Evolutionary conservation across 2,113 vertebrate species (phyloP).

Genomic region (Emydocephalus ijimae): DNA sequence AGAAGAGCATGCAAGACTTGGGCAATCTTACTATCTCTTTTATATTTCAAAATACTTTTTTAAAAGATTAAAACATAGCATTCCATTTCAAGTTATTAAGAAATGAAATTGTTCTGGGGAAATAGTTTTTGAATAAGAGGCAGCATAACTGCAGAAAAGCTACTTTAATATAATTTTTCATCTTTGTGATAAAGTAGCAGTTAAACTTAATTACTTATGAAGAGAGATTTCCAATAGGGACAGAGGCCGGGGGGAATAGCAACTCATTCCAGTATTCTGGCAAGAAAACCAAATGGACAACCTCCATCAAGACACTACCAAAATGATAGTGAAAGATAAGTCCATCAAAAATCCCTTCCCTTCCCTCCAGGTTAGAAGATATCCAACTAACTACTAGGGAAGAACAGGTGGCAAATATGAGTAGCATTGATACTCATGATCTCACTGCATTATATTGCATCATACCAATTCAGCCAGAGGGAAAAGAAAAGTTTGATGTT

Average conservation of each 20-base stretch:
- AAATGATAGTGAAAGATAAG: neutral
- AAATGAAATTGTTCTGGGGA: neutral
- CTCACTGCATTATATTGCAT: neutral
- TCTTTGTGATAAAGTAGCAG: neutral
- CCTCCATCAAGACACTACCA: neutral
- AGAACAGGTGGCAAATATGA: neutral
- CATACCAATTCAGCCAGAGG: neutral
- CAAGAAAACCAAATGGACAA: neutral
- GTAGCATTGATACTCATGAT: neutral
- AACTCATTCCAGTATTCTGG: neutral
- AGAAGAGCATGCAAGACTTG: neutral
- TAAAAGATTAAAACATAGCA: neutral
- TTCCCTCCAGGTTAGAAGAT: neutral
- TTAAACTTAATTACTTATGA: neutral
- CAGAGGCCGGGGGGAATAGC: accelerated
- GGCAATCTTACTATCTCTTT: neutral
- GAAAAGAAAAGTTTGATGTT: neutral
- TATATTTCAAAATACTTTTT: neutral
- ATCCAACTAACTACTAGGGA: neutral
- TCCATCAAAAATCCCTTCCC: neutral
- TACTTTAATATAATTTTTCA: neutral
- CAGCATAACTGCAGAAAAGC: neutral
- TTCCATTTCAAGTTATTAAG: neutral
- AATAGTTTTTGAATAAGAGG: neutral
- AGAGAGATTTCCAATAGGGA: neutral